A percentile compares a stretch with the other conserved stretches of the same genome.
These are phyloP conservation scores for Doris montereyensis DNA, from an alignment of 2,888 invertebrate genomes.

Conservation along the genomic window DNA sequence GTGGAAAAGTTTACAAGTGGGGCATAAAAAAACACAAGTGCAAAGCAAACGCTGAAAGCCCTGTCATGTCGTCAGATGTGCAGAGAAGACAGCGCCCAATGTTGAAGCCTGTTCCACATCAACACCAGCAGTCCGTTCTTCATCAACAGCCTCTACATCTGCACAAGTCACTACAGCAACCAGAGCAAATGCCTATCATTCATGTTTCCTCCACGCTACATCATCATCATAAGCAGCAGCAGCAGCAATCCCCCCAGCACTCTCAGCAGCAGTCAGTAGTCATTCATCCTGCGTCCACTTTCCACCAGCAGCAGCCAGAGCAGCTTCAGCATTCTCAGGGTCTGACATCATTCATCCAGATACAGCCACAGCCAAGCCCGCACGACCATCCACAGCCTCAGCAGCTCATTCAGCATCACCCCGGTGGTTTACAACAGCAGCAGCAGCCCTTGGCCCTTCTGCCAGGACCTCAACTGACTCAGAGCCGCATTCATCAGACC, in stretches of 20 bases:
- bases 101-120: no score
- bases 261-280: background rate
- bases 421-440: no score
- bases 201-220: no score
- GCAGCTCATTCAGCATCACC: no score
- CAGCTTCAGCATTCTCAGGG: background rate
- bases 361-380: background rate
- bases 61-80: no score
- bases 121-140: background rate
- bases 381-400: no score
- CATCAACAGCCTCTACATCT: background rate
- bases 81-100: no score
- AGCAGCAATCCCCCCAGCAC: background rate
- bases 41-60: constrained; percentile 1
- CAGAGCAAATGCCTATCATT: background rate
- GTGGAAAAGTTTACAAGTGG: constrained; percentile 38
- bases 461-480: no score
- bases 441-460: no score
- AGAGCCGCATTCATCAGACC: no score
- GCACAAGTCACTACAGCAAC: background rate
- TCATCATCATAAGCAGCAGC: background rate
- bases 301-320: background rate
- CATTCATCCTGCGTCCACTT: background rate
- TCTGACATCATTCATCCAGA: no score
- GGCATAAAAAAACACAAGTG: constrained; percentile 34